A percentile compares a stretch with the other conserved stretches of the same genome.
These are phyloP conservation scores for Mythimna lalbum DNA, from an alignment of 2,888 invertebrate species.

Conservation along the genomic window DNA sequence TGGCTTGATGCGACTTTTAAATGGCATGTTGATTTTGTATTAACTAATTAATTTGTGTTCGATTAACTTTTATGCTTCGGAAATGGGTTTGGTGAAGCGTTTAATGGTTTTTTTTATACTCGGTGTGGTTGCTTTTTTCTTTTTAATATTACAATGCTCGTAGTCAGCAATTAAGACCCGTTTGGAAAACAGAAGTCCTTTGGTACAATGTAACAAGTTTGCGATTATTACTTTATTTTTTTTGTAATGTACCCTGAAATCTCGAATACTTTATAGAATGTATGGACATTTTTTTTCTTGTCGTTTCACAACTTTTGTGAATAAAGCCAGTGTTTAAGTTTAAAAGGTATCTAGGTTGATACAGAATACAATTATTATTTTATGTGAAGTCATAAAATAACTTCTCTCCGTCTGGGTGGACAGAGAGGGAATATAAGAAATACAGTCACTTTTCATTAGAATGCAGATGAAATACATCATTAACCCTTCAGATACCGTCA, in stretches of 20 bases:
- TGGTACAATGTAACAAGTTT: neutral
- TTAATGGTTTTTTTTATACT: slow-evolving; percentile 7
- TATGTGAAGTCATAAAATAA: too few species aligned
- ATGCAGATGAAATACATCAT: too few species aligned
- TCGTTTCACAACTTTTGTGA: too few species aligned
- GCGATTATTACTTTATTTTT: neutral
- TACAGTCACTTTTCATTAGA: too few species aligned
- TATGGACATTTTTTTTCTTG: too few species aligned
- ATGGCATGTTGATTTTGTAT: slow-evolving; percentile 67
- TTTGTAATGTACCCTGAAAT: neutral
- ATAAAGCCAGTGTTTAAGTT: too few species aligned
- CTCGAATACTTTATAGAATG: too few species aligned
- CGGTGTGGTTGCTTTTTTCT: neutral
- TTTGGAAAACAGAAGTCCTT: neutral
- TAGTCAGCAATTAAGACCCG: neutral
- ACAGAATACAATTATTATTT: too few species aligned
- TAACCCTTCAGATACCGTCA: too few species aligned
- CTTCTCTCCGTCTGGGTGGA: too few species aligned
- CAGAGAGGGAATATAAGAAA: too few species aligned
- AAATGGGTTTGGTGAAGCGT: slow-evolving; percentile 20
- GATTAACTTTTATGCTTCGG: slow-evolving; percentile 30
- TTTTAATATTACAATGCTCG: neutral
- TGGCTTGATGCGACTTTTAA: slow-evolving; percentile 47
- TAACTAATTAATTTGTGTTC: slow-evolving; percentile 61
- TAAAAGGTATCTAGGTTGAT: too few species aligned